Evolutionary conservation across 2,113 vertebrate species (phyloP).

Genomic region (cat (Felis catus)): DNA sequence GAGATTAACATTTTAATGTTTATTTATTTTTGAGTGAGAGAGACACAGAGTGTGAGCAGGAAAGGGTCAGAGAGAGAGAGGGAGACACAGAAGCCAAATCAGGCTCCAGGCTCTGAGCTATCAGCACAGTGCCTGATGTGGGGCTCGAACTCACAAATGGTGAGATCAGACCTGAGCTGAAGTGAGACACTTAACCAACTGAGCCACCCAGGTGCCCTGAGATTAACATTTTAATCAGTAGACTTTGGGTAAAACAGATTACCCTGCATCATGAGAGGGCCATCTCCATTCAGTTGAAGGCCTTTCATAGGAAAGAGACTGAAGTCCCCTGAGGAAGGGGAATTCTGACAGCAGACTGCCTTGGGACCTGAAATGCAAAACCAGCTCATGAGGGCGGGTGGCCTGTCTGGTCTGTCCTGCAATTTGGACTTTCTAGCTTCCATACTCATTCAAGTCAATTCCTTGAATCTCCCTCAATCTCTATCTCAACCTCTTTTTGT

Average conservation of each 20-base stretch:
- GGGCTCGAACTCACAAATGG: too few species aligned
- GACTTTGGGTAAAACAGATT: not conserved
- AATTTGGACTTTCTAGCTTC: not conserved
- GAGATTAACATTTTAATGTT: not conserved
- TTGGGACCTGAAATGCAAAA: not conserved
- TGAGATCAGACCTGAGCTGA: too few species aligned
- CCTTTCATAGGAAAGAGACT: not conserved
- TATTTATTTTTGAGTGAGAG: too few species aligned
- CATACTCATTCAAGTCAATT: not conserved
- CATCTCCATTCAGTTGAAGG: not conserved
- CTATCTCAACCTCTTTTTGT: not conserved
- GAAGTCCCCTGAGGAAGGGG: not conserved
- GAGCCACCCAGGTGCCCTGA: not conserved
- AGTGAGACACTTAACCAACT: too few species aligned
- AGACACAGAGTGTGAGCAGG: too few species aligned
- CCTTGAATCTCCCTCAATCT: not conserved
- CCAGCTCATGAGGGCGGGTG: not conserved
- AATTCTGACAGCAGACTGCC: not conserved
- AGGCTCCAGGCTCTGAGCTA: too few species aligned
- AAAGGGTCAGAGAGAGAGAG: too few species aligned
- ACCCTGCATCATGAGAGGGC: not conserved
- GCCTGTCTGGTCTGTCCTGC: not conserved
- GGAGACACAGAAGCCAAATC: too few species aligned
- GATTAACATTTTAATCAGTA: not conserved
- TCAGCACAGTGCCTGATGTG: too few species aligned